These are phyloP conservation scores for Aurelia sp. DNA, from an alignment of 30 jellyfish, hydroid and myxozoan genomes.

Conservation along the genomic window DNA sequence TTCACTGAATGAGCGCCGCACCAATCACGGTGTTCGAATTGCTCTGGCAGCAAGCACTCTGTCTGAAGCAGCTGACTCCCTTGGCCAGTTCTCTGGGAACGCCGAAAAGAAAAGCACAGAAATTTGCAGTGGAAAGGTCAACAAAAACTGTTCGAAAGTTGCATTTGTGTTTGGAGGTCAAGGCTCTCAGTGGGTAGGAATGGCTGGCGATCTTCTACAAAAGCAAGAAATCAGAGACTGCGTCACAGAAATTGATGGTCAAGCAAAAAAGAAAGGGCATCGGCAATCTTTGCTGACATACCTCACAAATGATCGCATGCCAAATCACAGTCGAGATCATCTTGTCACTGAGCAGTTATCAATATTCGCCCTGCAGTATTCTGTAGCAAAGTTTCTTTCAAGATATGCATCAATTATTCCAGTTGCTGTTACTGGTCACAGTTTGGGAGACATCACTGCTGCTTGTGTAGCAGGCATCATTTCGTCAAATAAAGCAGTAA, in stretches of 20 bases:
- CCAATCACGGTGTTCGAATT: constrained; percentile 45
- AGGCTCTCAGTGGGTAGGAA: constrained; percentile 56
- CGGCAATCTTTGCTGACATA: constrained; percentile 14
- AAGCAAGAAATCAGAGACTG: constrained; percentile 1
- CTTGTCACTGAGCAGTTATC: constrained; percentile 34
- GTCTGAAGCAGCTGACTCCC: neutral
- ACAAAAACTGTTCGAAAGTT: constrained; percentile 5
- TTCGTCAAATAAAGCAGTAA: constrained; percentile 29
- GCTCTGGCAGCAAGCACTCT: constrained; percentile 5
- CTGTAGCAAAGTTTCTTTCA: constrained; percentile 42
- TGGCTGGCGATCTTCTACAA: constrained; percentile 26
- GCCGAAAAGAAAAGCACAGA: constrained; percentile 17
- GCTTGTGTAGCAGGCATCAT: constrained; percentile 54
- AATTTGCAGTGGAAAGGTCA: constrained; percentile 25
- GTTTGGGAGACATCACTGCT: constrained; percentile 70
- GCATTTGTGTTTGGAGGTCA: constrained; percentile 73
- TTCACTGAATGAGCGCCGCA: constrained; percentile 47
- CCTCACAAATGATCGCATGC: neutral
- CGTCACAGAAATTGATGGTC: constrained; percentile 4
- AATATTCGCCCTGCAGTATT: constrained; percentile 50
- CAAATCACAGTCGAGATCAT: neutral
- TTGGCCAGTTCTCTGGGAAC: constrained; percentile 8
- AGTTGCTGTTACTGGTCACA: constrained; percentile 47
- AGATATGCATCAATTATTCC: constrained; percentile 28
- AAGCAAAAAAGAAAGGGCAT: constrained; percentile 1